Percentiles rank a stretch among this genome's conserved stretches.
Evolutionary conservation across 2,888 invertebrate species (phyloP).

Genomic region (Lobophora halterata): DNA sequence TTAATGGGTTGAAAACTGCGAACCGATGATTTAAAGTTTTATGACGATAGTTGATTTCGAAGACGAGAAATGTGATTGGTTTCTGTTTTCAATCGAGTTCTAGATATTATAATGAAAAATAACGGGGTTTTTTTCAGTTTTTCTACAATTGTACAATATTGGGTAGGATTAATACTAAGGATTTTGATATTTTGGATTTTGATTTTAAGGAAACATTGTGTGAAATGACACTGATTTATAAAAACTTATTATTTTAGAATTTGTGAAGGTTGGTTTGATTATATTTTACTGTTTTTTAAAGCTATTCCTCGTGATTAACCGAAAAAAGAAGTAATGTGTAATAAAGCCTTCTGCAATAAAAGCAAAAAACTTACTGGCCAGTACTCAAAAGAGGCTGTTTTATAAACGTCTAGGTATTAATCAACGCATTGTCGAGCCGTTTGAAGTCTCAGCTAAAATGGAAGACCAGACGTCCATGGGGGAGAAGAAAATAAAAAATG

Average conservation of each 20-base stretch:
- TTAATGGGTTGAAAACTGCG: conserved; percentile 65
- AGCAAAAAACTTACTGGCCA: conserved; percentile 8
- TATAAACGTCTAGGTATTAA: conserved; percentile 48
- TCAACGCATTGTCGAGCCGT: conserved; percentile 62
- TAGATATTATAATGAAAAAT: too few relatives aligned
- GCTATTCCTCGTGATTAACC: too few relatives aligned
- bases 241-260: too few relatives aligned
- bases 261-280: too few relatives aligned
- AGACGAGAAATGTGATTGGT: conserved; percentile 16
- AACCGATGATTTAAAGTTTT: conserved; percentile 58
- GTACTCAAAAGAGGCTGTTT: conserved; percentile 20
- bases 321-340: too few relatives aligned
- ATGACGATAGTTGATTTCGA: conserved; percentile 31
- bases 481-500: conserved; percentile 65
- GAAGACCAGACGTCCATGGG: conserved; percentile 73
- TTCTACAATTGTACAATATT: too few relatives aligned
- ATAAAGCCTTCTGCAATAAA: conserved; percentile 1
- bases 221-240: too few relatives aligned
- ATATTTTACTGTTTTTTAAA: too few relatives aligned
- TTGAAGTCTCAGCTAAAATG: conserved; percentile 65
- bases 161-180: too few relatives aligned
- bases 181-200: too few relatives aligned
- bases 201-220: too few relatives aligned
- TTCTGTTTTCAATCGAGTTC: conserved; percentile 5
- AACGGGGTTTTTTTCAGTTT: too few relatives aligned